phyloP scores from a whole-genome alignment of 2,113 vertebrate genomes.

The Calidris pugnax region DNA sequence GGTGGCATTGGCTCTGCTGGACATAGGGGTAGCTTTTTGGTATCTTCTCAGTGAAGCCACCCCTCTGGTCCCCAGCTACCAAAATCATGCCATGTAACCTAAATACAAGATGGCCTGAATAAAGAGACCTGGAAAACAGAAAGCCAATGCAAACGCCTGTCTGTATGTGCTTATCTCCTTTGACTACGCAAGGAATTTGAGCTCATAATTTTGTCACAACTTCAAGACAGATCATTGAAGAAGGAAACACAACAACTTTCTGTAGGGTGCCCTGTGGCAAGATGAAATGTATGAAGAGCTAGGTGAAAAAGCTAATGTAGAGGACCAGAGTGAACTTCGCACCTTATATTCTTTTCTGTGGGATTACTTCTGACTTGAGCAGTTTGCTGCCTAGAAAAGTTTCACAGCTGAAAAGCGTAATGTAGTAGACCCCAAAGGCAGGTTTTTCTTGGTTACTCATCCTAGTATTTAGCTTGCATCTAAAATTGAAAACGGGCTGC shows the following conservation, averaged over 20 bases:
- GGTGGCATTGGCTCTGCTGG: background rate
- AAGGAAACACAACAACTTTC: background rate
- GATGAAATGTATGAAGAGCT: background rate
- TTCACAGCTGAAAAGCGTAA: background rate
- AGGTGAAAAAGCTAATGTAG: background rate
- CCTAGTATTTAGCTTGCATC: background rate
- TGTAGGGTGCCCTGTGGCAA: background rate
- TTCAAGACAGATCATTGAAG: background rate
- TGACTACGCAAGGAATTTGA: background rate
- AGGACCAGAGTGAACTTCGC: background rate
- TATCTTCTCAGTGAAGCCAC: background rate
- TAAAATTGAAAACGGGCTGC: background rate
- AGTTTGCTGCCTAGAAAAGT: background rate
- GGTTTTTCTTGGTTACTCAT: background rate
- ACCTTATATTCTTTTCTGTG: background rate
- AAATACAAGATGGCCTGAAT: background rate
- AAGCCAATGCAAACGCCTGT: background rate
- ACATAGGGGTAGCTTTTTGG: background rate
- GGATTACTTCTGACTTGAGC: background rate
- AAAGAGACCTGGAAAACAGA: background rate
- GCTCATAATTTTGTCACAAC: background rate
- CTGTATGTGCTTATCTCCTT: background rate
- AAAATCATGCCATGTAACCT: background rate
- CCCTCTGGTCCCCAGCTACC: background rate
- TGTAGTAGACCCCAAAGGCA: background rate